Base-by-base conservation (phyloP, 2,888 invertebrate genomes). In the Chrysomela aeneicollis region DNA sequence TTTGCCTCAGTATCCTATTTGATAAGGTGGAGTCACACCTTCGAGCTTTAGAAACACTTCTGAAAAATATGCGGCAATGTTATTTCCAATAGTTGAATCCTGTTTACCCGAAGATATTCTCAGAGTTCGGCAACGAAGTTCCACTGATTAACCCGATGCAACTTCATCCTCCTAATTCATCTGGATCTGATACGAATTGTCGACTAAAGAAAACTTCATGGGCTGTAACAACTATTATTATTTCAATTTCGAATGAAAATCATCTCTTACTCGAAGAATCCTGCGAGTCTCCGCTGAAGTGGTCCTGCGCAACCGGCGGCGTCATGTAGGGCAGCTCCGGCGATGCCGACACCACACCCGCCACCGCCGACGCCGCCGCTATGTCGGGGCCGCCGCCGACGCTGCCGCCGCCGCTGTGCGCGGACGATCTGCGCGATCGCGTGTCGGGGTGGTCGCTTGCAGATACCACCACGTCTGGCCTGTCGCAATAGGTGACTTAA, bases 221-320 rank as follows among this genome's bases (percentile, higher is more conserved):
- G n/a, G n/a, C n/a, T n/a, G n/a, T n/a, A n/a, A n/a, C n/a, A n/a
- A n/a, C n/a, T n/a, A n/a, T n/a, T n/a, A n/a, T n/a, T n/a, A n/a
- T n/a, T n/a, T n/a, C n/a, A n/a, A n/a, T n/a, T n/a, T n/a, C n/a
- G n/a, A n/a, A n/a, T n/a, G n/a, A n/a, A n/a, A n/a, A n/a, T n/a
- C n/a, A n/a, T n/a, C n/a, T n/a, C 86, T 85, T 83, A 92, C 92
- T 93, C 63, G 92, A 89, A 1, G 94, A 94, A 82, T 94, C 95
- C 73, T 94, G 94, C 2, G 95, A 95, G 82, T 95, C 95, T 0
- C 95, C 95, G 78, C 94, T 95, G 79, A 95, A 95, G 81, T 95
- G 88, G 1, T 76, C 67, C 69, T 82, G 82, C 10, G 73, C 76
- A 78, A 93, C 82, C 71, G 91, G 94, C 54, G 94, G 94, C 9